Percentiles rank a stretch among this genome's conserved stretches.
Conservation (phyloP, 1,140 invertebrate species). For the Eurosta solidaginis region DNA sequence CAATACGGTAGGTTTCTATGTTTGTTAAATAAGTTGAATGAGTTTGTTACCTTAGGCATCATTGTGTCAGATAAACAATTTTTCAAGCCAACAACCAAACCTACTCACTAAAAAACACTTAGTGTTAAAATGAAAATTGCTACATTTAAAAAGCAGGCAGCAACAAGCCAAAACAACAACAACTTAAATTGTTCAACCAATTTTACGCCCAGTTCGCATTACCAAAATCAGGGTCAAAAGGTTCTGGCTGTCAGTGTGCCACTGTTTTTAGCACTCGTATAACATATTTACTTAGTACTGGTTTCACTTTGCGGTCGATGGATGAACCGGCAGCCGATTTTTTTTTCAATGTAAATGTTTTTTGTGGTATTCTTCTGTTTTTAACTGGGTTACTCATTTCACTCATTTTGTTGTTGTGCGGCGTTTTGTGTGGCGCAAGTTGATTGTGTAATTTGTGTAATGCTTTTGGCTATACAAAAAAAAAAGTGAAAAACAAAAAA, state of each 20-base stretch:
- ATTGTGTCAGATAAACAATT: not conserved
- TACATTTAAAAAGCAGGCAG: not conserved
- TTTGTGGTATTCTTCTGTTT: not conserved
- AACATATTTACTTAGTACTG: not conserved
- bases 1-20: too few species aligned
- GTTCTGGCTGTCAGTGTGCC: not conserved
- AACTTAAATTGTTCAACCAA: not conserved
- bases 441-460: not conserved
- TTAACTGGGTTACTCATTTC: not conserved
- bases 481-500: not conserved
- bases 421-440: not conserved
- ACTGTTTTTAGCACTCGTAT: not conserved
- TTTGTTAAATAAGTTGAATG: too few species aligned
- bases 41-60: too few species aligned
- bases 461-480: not conserved
- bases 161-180: not conserved
- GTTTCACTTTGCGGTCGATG: not conserved
- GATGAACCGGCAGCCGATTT: not conserved
- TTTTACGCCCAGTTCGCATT: not conserved
- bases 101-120: not conserved
- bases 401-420: not conserved
- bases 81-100: not conserved
- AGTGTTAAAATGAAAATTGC: not conserved
- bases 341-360: not conserved
- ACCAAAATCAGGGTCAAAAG: constrained; percentile 19